A percentile compares a stretch with the other conserved stretches of the same genome.
phyloP scores from a whole-genome alignment of 2,113 vertebrate genomes.

The Anseranas semipalmata region DNA sequence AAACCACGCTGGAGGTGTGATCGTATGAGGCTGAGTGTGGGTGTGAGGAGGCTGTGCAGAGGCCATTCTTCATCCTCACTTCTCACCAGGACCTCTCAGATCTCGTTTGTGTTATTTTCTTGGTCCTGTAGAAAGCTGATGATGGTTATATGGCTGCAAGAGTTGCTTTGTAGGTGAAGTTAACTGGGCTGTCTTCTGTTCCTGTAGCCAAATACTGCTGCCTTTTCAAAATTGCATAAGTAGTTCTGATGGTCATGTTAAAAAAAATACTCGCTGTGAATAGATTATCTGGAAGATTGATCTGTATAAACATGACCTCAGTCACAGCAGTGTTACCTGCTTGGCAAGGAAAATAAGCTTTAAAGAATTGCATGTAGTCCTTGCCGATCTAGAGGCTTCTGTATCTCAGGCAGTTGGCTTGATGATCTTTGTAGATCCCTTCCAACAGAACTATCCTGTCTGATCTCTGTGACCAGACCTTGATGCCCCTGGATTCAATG shows the following conservation, averaged over 20 bases:
- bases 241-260: background rate
- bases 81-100: accelerated
- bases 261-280: background rate
- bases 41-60: background rate
- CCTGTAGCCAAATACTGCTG: background rate
- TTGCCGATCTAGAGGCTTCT: background rate
- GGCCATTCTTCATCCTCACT: background rate
- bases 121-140: background rate
- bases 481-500: accelerated
- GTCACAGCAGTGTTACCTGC: background rate
- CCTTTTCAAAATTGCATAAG: background rate
- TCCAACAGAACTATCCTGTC: background rate
- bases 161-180: background rate
- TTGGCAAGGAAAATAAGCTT: background rate
- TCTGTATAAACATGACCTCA: background rate
- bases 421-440: background rate
- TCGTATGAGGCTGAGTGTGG: background rate
- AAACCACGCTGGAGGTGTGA: background rate
- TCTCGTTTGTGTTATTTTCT: background rate
- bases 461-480: background rate
- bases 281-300: background rate
- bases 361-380: background rate
- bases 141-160: background rate
- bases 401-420: background rate
- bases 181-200: background rate